A percentile compares a stretch with the other conserved stretches of the same genome.
phyloP scores from a whole-genome alignment of 2,888 invertebrate genomes.

The Ochropleura leucogaster region DNA sequence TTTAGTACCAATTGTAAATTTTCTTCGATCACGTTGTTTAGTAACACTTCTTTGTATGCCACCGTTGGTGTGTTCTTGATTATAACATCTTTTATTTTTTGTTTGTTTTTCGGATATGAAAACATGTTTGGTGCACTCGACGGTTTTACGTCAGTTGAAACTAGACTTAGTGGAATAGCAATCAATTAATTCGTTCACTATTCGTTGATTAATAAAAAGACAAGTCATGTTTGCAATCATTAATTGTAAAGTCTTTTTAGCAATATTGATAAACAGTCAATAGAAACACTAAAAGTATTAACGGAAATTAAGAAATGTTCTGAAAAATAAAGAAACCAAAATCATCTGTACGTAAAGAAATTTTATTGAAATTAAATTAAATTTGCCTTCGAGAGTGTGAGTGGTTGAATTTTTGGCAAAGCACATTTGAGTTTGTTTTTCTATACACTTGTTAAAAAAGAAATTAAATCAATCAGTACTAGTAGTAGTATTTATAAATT shows the following conservation, averaged over 20 bases:
- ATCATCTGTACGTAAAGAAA: not conserved
- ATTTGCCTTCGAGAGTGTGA: too few relatives aligned
- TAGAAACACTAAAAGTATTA: not conserved
- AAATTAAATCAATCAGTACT: too few relatives aligned
- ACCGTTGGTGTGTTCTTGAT: conserved; percentile 8
- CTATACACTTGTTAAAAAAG: too few relatives aligned
- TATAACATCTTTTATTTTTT: conserved; percentile 26
- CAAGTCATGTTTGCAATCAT: not conserved
- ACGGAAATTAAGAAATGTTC: not conserved
- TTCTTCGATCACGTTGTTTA: conserved; percentile 25
- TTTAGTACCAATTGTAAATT: conserved; percentile 31
- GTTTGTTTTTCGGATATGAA: conserved; percentile 12
- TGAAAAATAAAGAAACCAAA: not conserved
- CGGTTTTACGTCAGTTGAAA: not conserved
- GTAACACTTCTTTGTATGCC: conserved; percentile 27
- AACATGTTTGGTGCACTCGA: conserved; percentile 18
- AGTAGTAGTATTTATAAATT: not conserved
- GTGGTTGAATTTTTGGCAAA: too few relatives aligned
- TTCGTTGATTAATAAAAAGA: not conserved
- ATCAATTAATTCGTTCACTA: conserved; percentile 21
- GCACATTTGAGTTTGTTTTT: too few relatives aligned
- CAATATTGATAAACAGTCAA: not conserved
- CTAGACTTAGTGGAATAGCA: conserved; percentile 5
- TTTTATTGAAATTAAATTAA: not conserved
- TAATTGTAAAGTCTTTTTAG: not conserved